These are phyloP conservation scores for Drosophila novamexicana DNA, from an alignment of 1,140 invertebrate species.

Conservation along the genomic window DNA sequence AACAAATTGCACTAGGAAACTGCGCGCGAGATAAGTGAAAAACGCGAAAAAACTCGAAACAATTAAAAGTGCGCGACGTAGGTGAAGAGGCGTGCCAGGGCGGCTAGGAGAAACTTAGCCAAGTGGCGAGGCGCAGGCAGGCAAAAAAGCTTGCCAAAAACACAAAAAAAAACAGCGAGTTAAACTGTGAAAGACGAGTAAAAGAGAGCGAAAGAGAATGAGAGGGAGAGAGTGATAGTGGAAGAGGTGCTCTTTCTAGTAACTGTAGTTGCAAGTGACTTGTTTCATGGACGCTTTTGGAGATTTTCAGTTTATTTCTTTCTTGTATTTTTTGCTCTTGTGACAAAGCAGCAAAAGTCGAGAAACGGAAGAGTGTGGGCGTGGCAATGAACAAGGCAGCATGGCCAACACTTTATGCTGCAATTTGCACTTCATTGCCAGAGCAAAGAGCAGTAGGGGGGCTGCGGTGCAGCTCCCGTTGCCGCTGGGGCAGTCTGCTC, in stretches of 20 bases:
- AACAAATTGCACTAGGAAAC: constrained; percentile 47
- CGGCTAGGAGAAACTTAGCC: constrained; percentile 43
- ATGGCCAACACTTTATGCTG: constrained; percentile 68
- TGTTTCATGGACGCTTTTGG: constrained; percentile 22
- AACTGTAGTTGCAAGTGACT: constrained; percentile 68
- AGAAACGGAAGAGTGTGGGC: constrained; percentile 38
- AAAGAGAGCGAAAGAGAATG: neutral
- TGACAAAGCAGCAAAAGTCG: constrained; percentile 81
- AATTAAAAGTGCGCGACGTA: constrained; percentile 62
- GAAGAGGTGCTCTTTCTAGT: constrained; percentile 8
- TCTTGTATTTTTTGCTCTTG: constrained; percentile 41
- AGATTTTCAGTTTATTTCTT: constrained; percentile 1
- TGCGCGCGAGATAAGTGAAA: constrained; percentile 1
- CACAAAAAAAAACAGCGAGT: constrained; percentile 14
- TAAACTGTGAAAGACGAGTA: neutral
- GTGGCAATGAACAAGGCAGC: constrained; percentile 34
- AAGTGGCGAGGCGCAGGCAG: constrained; percentile 50
- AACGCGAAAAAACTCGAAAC: constrained; percentile 54
- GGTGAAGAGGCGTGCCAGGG: constrained; percentile 1
- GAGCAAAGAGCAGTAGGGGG: constrained; percentile 6
- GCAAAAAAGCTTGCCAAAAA: constrained; percentile 63
- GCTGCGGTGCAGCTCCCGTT: constrained; percentile 1
- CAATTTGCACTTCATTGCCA: constrained; percentile 81
- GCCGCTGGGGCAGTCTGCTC: constrained; percentile 65
- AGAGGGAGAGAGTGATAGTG: neutral